Conservation (phyloP, 2,797 vertebrate species). For the Pyrocephalus nanus region DNA sequence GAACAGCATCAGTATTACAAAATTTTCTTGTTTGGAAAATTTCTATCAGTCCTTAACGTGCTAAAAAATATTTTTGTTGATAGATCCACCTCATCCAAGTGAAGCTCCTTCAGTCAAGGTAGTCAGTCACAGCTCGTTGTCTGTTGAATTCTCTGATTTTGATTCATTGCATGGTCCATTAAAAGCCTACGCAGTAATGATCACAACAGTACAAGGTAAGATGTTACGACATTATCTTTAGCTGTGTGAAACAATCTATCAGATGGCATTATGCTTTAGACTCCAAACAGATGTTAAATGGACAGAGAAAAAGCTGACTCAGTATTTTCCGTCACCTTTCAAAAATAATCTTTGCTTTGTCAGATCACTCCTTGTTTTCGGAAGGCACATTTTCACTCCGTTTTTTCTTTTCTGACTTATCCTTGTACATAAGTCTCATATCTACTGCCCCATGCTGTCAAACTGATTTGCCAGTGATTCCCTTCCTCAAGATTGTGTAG, state of each 20-base stretch:
- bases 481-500: background rate
- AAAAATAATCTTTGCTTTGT: background rate
- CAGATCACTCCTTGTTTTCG: background rate
- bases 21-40: background rate
- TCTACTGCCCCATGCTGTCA: background rate
- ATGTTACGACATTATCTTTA: background rate
- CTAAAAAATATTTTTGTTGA: constrained; percentile 21
- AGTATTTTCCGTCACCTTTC: background rate
- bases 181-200: constrained; percentile 75
- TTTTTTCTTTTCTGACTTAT: background rate
- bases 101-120: constrained; percentile 51
- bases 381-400: background rate
- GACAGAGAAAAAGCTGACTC: background rate
- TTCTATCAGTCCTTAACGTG: background rate
- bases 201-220: constrained; percentile 71
- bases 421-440: background rate
- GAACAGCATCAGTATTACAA: background rate
- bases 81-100: constrained; percentile 72
- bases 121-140: constrained; percentile 68
- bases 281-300: background rate
- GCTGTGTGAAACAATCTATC: background rate
- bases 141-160: constrained; percentile 73
- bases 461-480: background rate
- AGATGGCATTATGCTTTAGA: background rate
- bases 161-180: constrained; percentile 71